A percentile compares a stretch with the other conserved stretches of the same genome.
These are phyloP conservation scores for Lepidotrigona ventralis DNA, from an alignment of 1,140 invertebrate species.

Conservation along the genomic window DNA sequence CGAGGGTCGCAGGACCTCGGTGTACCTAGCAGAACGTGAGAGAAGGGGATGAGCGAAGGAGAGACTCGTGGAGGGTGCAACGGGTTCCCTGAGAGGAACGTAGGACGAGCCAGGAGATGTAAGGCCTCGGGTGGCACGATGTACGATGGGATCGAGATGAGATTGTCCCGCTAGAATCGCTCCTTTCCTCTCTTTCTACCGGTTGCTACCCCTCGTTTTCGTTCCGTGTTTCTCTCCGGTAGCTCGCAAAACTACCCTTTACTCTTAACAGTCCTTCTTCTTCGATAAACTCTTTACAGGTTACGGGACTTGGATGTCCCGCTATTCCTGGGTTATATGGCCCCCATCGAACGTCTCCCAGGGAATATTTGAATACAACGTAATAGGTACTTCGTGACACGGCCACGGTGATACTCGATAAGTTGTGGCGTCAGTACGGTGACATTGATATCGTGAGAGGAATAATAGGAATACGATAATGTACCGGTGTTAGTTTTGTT, in stretches of 20 bases:
- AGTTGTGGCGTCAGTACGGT: background rate
- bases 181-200: conserved; percentile 27
- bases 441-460: too few relatives aligned
- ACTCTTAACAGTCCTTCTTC: conserved; percentile 73
- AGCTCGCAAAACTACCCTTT: conserved; percentile 74
- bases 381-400: background rate
- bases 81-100: conserved; percentile 58
- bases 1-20: conserved; percentile 72
- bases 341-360: conserved; percentile 13
- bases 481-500: background rate
- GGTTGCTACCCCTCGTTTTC: background rate
- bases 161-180: conserved; percentile 76
- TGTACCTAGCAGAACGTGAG: conserved; percentile 65
- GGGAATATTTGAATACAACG: conserved; percentile 36
- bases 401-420: background rate
- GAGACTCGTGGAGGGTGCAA: conserved; percentile 57
- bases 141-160: conserved; percentile 80
- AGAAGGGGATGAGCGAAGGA: conserved; percentile 41
- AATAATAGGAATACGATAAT: too few relatives aligned
- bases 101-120: conserved; percentile 74
- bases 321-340: conserved; percentile 39
- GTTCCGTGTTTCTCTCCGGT: conserved; percentile 41
- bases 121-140: conserved; percentile 77
- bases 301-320: conserved; percentile 57
- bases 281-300: conserved; percentile 76